Evolutionary conservation across 2,113 vertebrate genomes (phyloP).

Genomic region (Oryzias melastigma): DNA sequence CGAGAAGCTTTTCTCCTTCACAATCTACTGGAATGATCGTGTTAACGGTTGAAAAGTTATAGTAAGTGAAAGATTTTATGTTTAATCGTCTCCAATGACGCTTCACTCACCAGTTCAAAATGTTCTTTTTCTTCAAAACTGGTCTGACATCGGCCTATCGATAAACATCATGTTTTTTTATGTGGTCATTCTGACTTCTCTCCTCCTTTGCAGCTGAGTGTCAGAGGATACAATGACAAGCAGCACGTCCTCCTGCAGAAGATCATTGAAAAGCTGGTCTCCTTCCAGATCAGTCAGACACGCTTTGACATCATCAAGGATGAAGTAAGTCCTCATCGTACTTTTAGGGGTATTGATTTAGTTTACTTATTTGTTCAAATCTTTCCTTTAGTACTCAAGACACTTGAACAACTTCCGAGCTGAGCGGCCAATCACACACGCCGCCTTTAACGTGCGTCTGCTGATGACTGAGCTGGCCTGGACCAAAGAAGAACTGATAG

Average conservation of each 20-base stretch:
- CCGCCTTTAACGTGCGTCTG: constrained; percentile 96
- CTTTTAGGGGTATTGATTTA: not conserved
- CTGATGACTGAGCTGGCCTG: constrained; percentile 98
- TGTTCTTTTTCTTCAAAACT: too few species aligned
- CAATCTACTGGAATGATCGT: too few species aligned
- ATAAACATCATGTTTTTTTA: too few species aligned
- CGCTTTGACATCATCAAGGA: constrained; percentile 99
- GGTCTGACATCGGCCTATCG: too few species aligned
- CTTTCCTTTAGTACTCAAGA: constrained; percentile 87
- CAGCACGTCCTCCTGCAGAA: constrained; percentile 97
- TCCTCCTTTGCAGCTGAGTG: constrained; percentile 82
- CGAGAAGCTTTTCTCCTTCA: too few species aligned
- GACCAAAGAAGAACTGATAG: constrained; percentile 97
- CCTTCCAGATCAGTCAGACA: constrained; percentile 96
- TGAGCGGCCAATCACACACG: constrained; percentile 91
- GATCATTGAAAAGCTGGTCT: constrained; percentile 98
- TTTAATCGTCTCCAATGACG: too few species aligned
- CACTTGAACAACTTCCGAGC: constrained; percentile 97
- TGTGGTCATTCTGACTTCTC: too few species aligned
- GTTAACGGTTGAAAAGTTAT: too few species aligned
- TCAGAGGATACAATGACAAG: constrained; percentile 98
- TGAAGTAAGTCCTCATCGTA: constrained; percentile 77
- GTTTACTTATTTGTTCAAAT: too few species aligned
- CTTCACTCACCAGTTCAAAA: too few species aligned
- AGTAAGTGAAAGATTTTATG: too few species aligned